A percentile compares a stretch with the other conserved stretches of the same genome.
These are phyloP conservation scores for Pseudorasbora parva DNA, from an alignment of 2,113 vertebrate species.

Conservation along the genomic window DNA sequence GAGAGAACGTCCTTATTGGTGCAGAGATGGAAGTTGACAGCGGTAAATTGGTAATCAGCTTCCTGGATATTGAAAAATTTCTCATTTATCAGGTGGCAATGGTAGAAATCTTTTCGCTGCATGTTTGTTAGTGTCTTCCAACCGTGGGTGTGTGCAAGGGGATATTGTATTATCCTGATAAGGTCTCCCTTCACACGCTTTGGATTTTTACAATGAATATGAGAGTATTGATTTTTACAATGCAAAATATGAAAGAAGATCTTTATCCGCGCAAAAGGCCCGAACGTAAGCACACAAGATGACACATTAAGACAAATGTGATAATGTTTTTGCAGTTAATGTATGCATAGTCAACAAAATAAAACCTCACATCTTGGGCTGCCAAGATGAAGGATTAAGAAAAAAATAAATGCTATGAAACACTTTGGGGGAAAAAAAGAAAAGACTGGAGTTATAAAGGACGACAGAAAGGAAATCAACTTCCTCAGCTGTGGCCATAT, in stretches of 20 bases:
- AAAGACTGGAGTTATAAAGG: constrained; percentile 57
- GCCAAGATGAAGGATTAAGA: constrained; percentile 17
- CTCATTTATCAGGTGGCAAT: constrained; percentile 41
- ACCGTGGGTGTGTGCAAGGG: neutral
- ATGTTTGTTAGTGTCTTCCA: constrained; percentile 35
- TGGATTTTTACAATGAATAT: constrained; percentile 27
- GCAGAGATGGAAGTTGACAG: constrained; percentile 40
- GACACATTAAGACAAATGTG: constrained; percentile 27
- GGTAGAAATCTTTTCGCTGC: constrained; percentile 35
- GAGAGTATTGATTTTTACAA: constrained; percentile 35
- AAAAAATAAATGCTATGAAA: constrained; percentile 27
- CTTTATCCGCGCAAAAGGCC: neutral
- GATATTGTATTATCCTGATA: constrained; percentile 41
- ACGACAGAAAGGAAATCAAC: constrained; percentile 70
- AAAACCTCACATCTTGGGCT: neutral
- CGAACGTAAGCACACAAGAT: constrained; percentile 4
- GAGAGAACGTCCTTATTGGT: constrained; percentile 34
- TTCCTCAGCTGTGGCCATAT: constrained; percentile 71
- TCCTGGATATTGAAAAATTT: constrained; percentile 50
- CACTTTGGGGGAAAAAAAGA: neutral
- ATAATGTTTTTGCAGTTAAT: neutral
- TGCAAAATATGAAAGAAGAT: constrained; percentile 1
- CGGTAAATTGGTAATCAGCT: constrained; percentile 47
- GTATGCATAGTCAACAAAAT: constrained; percentile 34
- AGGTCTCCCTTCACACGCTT: neutral